Evolutionary conservation across 2,113 vertebrate genomes (phyloP).

Genomic region (Oceanodroma tethys): DNA sequence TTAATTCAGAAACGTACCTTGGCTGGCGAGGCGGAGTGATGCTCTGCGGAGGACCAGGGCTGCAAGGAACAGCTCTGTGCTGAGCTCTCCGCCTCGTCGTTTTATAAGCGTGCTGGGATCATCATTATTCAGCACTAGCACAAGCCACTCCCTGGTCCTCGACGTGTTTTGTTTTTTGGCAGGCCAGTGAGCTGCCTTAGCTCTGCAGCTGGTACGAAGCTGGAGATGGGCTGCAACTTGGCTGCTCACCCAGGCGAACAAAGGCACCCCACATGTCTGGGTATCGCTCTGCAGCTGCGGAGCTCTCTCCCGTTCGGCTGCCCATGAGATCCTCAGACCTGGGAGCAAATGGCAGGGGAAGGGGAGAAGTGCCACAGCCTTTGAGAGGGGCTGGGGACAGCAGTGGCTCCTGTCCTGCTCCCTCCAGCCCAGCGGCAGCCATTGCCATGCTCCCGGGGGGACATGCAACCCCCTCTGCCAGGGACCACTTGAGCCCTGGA

Average conservation of each 20-base stretch:
- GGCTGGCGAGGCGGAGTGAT: neutral
- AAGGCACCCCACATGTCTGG: neutral
- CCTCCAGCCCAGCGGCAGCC: neutral
- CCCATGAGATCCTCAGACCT: neutral
- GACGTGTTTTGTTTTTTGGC: neutral
- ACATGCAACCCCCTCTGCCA: neutral
- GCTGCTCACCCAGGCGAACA: constrained; percentile 34
- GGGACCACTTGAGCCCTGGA: no score
- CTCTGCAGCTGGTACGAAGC: constrained; percentile 39
- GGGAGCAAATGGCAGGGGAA: neutral
- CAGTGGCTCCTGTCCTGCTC: neutral
- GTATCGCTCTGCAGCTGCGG: neutral
- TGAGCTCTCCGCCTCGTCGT: neutral
- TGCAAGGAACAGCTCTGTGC: neutral
- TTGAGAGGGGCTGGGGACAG: neutral
- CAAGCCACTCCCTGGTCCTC: constrained; percentile 49
- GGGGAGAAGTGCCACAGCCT: neutral
- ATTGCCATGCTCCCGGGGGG: rapidly evolving
- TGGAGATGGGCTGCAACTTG: constrained; percentile 41
- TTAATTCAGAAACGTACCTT: constrained; percentile 1
- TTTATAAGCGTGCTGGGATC: constrained; percentile 29
- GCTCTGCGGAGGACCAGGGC: neutral
- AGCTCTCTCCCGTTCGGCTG: neutral
- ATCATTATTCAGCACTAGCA: constrained; percentile 20
- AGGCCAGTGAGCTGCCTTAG: constrained; percentile 22